Evolutionary conservation across 1,140 invertebrate species (phyloP).

Genomic region (Sarcophaga peregrina): DNA sequence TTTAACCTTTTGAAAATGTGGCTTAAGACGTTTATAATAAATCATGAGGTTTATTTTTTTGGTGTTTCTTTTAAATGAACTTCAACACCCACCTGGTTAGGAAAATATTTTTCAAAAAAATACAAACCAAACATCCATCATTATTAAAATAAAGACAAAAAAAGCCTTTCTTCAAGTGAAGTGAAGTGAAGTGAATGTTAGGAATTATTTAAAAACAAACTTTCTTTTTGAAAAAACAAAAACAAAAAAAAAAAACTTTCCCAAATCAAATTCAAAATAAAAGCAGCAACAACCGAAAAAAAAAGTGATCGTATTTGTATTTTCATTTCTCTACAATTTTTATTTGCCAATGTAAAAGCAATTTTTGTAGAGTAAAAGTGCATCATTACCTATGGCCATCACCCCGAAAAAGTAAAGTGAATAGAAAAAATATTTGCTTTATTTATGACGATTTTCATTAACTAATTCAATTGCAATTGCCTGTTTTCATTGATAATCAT

Average conservation of each 20-base stretch:
- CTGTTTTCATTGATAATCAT: too few relatives aligned
- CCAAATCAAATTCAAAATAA: background rate
- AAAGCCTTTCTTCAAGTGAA: background rate
- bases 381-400: background rate
- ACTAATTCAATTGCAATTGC: background rate
- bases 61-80: background rate
- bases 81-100: background rate
- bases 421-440: background rate
- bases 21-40: too few relatives aligned
- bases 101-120: background rate
- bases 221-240: conserved; percentile 23
- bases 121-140: conserved; percentile 9
- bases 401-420: background rate
- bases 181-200: background rate
- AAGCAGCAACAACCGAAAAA: background rate
- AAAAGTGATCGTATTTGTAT: conserved; percentile 36
- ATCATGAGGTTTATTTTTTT: too few relatives aligned
- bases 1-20: background rate
- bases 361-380: conserved; percentile 11
- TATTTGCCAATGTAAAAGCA: conserved; percentile 24
- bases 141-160: conserved; percentile 13
- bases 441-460: background rate
- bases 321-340: background rate
- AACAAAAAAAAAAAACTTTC: conserved; percentile 17
- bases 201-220: conserved; percentile 40